These are phyloP conservation scores for Isichthys henryi DNA, from an alignment of 2,113 vertebrate species.

Conservation along the genomic window DNA sequence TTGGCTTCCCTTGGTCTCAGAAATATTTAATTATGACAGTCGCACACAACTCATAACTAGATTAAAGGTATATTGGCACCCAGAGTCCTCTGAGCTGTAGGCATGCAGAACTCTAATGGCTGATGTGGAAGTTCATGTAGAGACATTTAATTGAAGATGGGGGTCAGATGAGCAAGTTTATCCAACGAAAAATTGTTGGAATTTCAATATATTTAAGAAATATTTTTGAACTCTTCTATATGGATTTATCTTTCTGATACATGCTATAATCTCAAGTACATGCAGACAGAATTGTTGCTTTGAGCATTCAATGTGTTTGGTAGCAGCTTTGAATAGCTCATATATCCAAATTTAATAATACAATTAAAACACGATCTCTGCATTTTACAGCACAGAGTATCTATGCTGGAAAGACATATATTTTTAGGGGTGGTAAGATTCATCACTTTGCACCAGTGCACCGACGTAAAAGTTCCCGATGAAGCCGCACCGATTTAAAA, in stretches of 20 bases:
- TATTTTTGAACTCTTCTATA: neutral
- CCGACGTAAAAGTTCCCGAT: no score
- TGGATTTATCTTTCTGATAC: neutral
- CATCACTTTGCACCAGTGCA: no score
- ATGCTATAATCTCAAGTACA: neutral
- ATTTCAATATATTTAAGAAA: neutral
- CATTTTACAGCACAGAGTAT: neutral
- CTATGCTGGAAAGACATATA: neutral
- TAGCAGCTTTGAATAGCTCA: neutral
- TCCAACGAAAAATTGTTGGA: neutral
- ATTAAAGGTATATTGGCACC: neutral
- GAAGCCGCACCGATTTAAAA: no score
- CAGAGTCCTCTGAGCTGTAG: neutral
- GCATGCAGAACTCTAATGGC: neutral
- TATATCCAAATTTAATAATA: neutral
- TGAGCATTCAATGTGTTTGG: neutral
- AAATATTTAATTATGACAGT: conserved; percentile 14
- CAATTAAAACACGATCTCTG: neutral
- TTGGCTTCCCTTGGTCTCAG: neutral
- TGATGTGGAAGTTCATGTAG: neutral
- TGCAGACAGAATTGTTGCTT: neutral
- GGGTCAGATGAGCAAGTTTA: neutral
- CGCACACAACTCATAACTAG: neutral
- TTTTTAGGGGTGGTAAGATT: neutral
- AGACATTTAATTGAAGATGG: neutral